These are phyloP conservation scores for Drosophila jambulina DNA, from an alignment of 1,140 invertebrate genomes.

Conservation along the genomic window DNA sequence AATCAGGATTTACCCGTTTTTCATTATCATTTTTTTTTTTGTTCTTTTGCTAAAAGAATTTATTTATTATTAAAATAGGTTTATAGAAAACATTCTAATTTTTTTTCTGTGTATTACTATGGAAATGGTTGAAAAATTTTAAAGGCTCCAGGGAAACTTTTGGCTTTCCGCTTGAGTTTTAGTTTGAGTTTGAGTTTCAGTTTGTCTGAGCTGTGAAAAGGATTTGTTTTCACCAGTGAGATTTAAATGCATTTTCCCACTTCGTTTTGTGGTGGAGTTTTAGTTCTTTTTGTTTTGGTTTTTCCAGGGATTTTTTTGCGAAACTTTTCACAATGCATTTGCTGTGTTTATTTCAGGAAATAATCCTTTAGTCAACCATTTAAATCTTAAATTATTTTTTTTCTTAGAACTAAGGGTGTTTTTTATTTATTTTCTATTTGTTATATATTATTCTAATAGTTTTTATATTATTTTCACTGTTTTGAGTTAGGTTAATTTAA, in stretches of 20 bases:
- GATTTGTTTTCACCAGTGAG: conserved; percentile 14
- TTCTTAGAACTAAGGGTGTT: no score
- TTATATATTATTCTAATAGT: background rate
- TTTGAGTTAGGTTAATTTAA: background rate
- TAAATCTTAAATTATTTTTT: no score
- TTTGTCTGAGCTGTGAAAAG: conserved; percentile 24
- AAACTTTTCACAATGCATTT: conserved; percentile 7
- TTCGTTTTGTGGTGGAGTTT: conserved; percentile 1
- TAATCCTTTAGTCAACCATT: background rate
- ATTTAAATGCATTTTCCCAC: conserved; percentile 27
- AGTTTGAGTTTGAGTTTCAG: conserved; percentile 15
- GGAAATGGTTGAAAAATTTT: conserved; percentile 5
- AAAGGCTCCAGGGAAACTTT: conserved; percentile 36
- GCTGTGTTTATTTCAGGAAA: background rate
- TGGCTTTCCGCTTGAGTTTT: conserved; percentile 22
- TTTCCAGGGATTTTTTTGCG: background rate
- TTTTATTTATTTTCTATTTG: background rate
- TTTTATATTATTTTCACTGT: background rate
- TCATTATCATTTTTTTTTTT: background rate
- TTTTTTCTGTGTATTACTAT: background rate
- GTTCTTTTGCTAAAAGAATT: background rate
- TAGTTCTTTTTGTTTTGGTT: background rate
- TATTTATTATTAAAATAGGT: background rate
- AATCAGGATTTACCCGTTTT: background rate
- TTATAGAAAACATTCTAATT: background rate